These are phyloP conservation scores for Hoplodrina ambigua DNA, from an alignment of 2,888 invertebrate genomes.

Conservation along the genomic window DNA sequence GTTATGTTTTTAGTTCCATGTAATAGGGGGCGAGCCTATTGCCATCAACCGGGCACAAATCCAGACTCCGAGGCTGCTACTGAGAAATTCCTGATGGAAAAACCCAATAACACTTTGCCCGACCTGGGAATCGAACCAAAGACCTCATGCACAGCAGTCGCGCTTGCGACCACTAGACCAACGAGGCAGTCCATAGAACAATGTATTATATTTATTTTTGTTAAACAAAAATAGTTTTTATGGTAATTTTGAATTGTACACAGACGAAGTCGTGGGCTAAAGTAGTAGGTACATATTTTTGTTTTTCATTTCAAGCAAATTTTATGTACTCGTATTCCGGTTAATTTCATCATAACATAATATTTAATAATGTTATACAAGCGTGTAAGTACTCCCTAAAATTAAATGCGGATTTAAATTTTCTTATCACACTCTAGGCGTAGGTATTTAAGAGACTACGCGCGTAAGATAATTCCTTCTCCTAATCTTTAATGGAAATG, in stretches of 20 bases:
- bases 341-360: slow-evolving; percentile 46
- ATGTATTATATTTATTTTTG: no score
- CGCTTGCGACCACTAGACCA: no score
- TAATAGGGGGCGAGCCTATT: no score
- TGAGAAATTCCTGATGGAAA: no score
- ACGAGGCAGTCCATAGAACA: no score
- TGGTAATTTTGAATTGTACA: background rate
- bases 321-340: slow-evolving; percentile 19
- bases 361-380: slow-evolving; percentile 41
- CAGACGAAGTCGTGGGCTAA: no score
- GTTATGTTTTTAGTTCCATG: no score
- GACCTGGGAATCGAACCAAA: no score
- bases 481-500: slow-evolving; percentile 13
- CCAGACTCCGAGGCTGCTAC: no score
- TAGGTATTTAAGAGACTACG: background rate
- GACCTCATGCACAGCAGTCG: no score
- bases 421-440: slow-evolving; percentile 37
- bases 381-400: slow-evolving; percentile 14
- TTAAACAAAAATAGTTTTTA: background rate
- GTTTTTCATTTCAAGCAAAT: slow-evolving; percentile 33
- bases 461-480: slow-evolving; percentile 22
- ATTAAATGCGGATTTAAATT: slow-evolving; percentile 20
- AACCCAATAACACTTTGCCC: no score
- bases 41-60: no score
- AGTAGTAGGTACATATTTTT: background rate